Base-by-base conservation (phyloP, 2,888 invertebrate genomes). In the Phaedon cochleariae region DNA sequence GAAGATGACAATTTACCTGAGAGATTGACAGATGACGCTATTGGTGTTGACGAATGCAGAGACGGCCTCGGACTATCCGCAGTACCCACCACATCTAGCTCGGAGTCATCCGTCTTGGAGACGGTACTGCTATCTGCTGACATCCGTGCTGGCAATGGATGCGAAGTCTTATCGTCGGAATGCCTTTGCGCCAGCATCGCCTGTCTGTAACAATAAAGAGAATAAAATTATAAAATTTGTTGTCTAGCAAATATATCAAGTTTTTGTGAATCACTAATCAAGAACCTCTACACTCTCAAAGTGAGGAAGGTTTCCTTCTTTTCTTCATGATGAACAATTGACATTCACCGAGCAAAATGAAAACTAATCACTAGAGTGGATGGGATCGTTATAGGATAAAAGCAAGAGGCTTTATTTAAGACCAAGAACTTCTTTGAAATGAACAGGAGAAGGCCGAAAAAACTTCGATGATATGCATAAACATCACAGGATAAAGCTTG, bases 61-160 rank as follows among this genome's bases (percentile, higher is more conserved):
- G 87, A 87, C 67, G 92, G 88, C 49, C 92, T 88, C 9, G 93
- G 93, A 74, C 92, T 92, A 78, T 94, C 94, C 58, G 94, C 90
- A 29, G 93, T 94, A 0, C 95, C 95, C 0, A 95, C 95, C 21
- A 95, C 95, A 83, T 95, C 95, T 79, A 95, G 85, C 82, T 95
- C 95, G 67, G 94, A 94, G 74, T 95, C 95, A 71, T 93, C 93
- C 75, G 89, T 86, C 76, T 81, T 94, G 90, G 77, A 92, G 87
- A 81, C 81, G 2, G 83, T 84, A 72, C 83, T 83, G 68, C 83
- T 84, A 69, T 84, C 84, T 3, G 84, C 83, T n/a, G 83, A 83
- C 84, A 83, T 84, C 58, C 83, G 75, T 12, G 83, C 84, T 12
- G 82, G 84, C 41, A 83, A 74, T 3, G 83, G 84, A 75, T 84